Base-by-base conservation (phyloP, 2,113 vertebrate species). In the Benitochromis conjunctus region DNA sequence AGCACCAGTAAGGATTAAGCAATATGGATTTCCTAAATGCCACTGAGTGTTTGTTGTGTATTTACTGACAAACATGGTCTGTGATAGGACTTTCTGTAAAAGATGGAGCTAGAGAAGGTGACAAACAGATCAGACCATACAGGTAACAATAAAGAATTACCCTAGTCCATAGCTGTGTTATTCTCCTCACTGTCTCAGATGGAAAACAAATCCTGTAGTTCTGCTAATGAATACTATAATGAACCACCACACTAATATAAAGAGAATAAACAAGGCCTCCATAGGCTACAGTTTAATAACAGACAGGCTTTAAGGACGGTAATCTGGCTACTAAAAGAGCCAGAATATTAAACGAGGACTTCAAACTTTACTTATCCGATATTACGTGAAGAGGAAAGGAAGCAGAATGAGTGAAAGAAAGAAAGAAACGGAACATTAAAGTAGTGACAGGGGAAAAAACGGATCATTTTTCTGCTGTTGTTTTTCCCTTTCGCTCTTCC, bases 21-120 rank as follows among this genome's bases (percentile, higher is more conserved):
- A 29, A 78, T 90, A 93, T 85, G 66, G 91, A 93, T 94, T 93
- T 94, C 79, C 81, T 90, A 85, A 92, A 93, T 88, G 86, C 58
- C 88, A 92, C 69, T 18, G 2, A 29, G 64, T 58, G 43, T 87
- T 81, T 81, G 9, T 81, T 81, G 11, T 79, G 64, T 41, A 29
- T 48, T 64, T 84, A 85, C 7, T 31, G 62, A 80, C 24, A 26
- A 54, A 64, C 43, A 54, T 13, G 41, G 77, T 80, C 38, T 66
- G 79, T 6, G 6, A 53, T 43, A 38, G 13, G 51, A 41, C 74
- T 79, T 84, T 29, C 87, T 76, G 38, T 55, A 55, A 55, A 55
- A 55, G 24, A 56, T 60, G 41, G 57, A 31, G 11, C 38, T 16
- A 81, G 19, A 71, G 6, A 2, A 77, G n/a, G 14, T 18, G 56